Percentiles rank a stretch among this genome's conserved stretches.
These are phyloP conservation scores for Okapia johnstoni DNA, from an alignment of 2,113 vertebrate species.

Conservation along the genomic window DNA sequence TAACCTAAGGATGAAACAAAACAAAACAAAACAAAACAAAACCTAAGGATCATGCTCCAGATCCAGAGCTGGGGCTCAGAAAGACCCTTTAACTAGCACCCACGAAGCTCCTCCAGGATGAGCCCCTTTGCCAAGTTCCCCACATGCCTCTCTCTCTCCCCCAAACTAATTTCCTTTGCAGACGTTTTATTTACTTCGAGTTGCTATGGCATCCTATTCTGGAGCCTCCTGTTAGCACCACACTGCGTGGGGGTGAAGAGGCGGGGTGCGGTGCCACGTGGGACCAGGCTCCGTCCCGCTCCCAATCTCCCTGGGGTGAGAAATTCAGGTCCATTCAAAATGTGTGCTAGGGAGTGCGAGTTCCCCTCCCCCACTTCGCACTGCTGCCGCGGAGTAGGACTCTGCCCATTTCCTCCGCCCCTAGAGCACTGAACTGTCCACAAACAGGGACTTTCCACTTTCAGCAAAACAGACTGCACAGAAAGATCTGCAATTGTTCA, in stretches of 20 bases:
- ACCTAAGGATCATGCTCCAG: not conserved
- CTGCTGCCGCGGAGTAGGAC: slow-evolving; percentile 65
- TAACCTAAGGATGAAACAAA: not conserved
- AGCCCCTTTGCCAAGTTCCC: not conserved
- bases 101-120: not conserved
- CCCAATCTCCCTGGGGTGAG: slow-evolving; percentile 39
- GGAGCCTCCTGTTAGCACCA: slow-evolving; percentile 70
- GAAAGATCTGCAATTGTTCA: slow-evolving; percentile 60
- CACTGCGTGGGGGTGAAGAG: slow-evolving; percentile 59
- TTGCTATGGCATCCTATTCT: slow-evolving; percentile 77
- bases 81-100: not conserved
- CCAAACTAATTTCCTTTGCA: slow-evolving; percentile 44
- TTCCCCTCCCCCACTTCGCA: slow-evolving; percentile 45
- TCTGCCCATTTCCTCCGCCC: slow-evolving; percentile 66
- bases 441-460: slow-evolving; percentile 77
- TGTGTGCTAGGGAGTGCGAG: not conserved
- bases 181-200: slow-evolving; percentile 84
- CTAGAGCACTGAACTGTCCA: slow-evolving; percentile 59
- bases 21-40: not conserved
- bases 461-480: slow-evolving; percentile 32
- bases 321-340: slow-evolving; percentile 42
- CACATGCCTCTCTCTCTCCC: slow-evolving; percentile 42
- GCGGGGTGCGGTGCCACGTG: slow-evolving; percentile 62
- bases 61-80: not conserved
- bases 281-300: slow-evolving; percentile 29